Evolutionary conservation across 2,888 invertebrate genomes (phyloP), one percentile per base, ranked within the genome.

Genomic region (Ferrisia virgata): DNA sequence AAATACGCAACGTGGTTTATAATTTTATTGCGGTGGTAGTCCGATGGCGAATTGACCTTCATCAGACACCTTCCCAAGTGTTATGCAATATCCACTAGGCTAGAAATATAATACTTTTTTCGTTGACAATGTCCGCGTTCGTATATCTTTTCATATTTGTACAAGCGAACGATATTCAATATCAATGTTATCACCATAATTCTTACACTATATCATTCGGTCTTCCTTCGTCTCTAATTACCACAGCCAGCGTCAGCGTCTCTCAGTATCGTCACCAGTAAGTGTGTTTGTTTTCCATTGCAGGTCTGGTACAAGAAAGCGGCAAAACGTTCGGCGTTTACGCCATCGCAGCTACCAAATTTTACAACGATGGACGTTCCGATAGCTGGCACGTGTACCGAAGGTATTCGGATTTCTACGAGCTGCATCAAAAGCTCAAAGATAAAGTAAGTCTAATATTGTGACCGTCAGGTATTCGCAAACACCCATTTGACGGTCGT

Each of bases 401-500:
- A 86, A 90, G 98, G 87, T 98, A 97, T 88, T 97, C 96, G 25
- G 97, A 98, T 89, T 98, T 98, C 89, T 92, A 97, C 88, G 96
- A 96, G 88, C 90, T 98, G 22, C 94, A 97, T 88, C 92, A 93
- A 86, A 93, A 93, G 87, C 92, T 97, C 76, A 94, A 94, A 88
- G 94, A 94, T 85, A 92, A 91, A 89, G 92, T 92, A 87, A 87
- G 87, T 79, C 85, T 86, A 53, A 3, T n/a, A n/a, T 11, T n/a
- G n/a, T n/a, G n/a, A 39, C 39, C 39, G 39, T 39, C 11, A 5
- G 5, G 6, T 33, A 58, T 82, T 22, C 2, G 22, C 18, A 22
- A 28, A 13, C 2, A 33, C 47, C 8, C 28, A 31, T 64, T 64
- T 13, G 43, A 79, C 2, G 33, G 13, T 28, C 64, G 64, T 28